Evolutionary conservation across 2,797 vertebrate genomes (phyloP).

Genomic region (Huso huso): DNA sequence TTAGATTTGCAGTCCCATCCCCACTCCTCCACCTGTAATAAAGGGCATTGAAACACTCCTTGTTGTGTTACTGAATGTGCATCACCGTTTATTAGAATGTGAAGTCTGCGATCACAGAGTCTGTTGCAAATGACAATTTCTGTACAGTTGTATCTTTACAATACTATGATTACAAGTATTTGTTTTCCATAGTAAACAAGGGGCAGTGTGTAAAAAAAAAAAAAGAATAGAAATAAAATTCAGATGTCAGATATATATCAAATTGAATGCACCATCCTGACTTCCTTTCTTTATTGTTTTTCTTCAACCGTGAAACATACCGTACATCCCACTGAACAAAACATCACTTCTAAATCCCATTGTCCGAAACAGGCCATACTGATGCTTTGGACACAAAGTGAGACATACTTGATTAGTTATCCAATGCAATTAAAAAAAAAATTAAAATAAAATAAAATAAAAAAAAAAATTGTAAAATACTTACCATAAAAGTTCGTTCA

Average conservation of each 20-base stretch:
- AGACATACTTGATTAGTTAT: background rate
- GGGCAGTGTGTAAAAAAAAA: slow-evolving; percentile 69
- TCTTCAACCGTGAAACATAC: slow-evolving; percentile 42
- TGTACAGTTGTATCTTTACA: slow-evolving; percentile 68
- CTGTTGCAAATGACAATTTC: slow-evolving; percentile 57
- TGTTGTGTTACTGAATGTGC: slow-evolving; percentile 59
- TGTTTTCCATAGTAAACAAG: slow-evolving; percentile 55
- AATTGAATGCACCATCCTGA: slow-evolving; percentile 24
- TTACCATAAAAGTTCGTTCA: slow-evolving; percentile 32
- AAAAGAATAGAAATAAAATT: slow-evolving; percentile 15
- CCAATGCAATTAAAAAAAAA: slow-evolving; percentile 13
- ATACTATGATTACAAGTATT: slow-evolving; percentile 70
- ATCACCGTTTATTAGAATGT: slow-evolving; percentile 91
- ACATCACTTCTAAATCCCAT: background rate
- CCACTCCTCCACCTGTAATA: slow-evolving; percentile 11
- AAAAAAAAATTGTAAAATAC: slow-evolving; percentile 23
- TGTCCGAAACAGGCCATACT: background rate
- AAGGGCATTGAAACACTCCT: slow-evolving; percentile 18
- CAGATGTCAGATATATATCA: slow-evolving; percentile 31
- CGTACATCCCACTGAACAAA: slow-evolving; percentile 37
- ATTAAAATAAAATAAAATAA: background rate
- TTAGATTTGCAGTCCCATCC: background rate
- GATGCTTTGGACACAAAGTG: background rate
- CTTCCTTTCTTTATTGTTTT: slow-evolving; percentile 39
- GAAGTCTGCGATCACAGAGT: slow-evolving; percentile 81